Percentiles rank a stretch among this genome's conserved stretches.
These are phyloP conservation scores for Tubulanus polymorphus DNA, from an alignment of 2,888 invertebrate species.

Conservation along the genomic window DNA sequence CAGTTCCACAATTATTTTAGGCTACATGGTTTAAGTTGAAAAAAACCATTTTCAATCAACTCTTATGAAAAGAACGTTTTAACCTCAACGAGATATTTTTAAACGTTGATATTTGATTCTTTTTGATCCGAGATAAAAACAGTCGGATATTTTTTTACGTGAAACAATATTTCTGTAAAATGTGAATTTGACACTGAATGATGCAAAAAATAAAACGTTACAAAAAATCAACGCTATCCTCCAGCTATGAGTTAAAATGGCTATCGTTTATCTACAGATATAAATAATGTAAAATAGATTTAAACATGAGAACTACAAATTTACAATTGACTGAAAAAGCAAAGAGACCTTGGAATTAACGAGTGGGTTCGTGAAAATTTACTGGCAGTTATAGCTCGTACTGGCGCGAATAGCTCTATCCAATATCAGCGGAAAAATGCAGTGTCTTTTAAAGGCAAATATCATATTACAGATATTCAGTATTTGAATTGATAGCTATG, in stretches of 20 bases:
- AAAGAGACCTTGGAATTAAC: no score
- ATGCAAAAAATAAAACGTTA: neutral
- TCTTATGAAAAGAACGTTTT: no score
- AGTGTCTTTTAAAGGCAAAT: no score
- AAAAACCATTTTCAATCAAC: no score
- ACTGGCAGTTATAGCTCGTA: no score
- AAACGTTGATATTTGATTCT: neutral
- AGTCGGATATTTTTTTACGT: neutral
- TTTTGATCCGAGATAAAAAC: neutral
- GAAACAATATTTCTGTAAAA: neutral
- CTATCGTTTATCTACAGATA: neutral
- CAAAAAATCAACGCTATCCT: neutral
- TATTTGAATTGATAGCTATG: no score
- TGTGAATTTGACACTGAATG: neutral
- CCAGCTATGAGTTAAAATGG: neutral
- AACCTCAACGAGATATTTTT: neutral
- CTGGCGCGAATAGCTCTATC: no score
- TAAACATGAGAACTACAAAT: no score
- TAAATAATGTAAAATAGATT: neutral
- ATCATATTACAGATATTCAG: no score
- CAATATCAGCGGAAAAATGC: no score
- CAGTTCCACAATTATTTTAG: neutral
- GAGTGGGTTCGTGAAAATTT: no score
- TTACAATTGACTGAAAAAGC: no score
- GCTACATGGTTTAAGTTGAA: neutral